Percentiles rank a stretch among this genome's conserved stretches.
Evolutionary conservation across 2,888 invertebrate species (phyloP).

Genomic region (Limnephilus lunatus): DNA sequence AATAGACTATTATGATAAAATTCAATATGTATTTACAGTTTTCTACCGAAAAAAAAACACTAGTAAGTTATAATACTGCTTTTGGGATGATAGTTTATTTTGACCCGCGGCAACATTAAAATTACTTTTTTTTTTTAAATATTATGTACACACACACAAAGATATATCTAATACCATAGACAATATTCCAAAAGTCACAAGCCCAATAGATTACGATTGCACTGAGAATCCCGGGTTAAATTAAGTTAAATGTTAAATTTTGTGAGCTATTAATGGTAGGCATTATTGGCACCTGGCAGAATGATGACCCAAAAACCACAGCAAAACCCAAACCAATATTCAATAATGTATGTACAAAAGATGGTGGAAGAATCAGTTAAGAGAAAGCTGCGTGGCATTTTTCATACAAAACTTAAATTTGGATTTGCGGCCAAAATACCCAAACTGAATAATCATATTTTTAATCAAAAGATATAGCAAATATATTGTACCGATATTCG

Average conservation of each 20-base stretch:
- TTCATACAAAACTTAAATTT: too few species aligned
- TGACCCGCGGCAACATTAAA: not conserved
- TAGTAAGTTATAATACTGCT: slow-evolving; percentile 21
- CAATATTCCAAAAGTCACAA: slow-evolving; percentile 48
- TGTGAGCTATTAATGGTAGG: slow-evolving; percentile 40
- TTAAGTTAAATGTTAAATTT: slow-evolving; percentile 21
- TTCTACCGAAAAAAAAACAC: slow-evolving; percentile 1
- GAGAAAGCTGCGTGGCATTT: too few species aligned
- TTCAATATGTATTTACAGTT: slow-evolving; percentile 21
- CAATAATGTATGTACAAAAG: slow-evolving; percentile 44
- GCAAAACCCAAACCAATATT: slow-evolving; percentile 58
- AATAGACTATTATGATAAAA: not conserved
- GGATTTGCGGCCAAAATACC: too few species aligned
- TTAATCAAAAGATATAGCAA: too few species aligned
- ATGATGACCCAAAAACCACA: slow-evolving; percentile 58
- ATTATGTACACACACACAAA: not conserved
- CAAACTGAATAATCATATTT: too few species aligned
- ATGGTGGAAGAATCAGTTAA: slow-evolving; percentile 58
- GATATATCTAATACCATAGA: not conserved
- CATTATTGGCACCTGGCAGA: slow-evolving; percentile 30
- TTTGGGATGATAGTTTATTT: not conserved
- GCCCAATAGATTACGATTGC: slow-evolving; percentile 25
- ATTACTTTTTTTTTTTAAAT: not conserved
- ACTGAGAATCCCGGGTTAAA: slow-evolving; percentile 9
- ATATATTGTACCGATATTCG: too few species aligned